phyloP scores from a whole-genome alignment of 2,888 invertebrate species.

The Ophioninae sp. region DNA sequence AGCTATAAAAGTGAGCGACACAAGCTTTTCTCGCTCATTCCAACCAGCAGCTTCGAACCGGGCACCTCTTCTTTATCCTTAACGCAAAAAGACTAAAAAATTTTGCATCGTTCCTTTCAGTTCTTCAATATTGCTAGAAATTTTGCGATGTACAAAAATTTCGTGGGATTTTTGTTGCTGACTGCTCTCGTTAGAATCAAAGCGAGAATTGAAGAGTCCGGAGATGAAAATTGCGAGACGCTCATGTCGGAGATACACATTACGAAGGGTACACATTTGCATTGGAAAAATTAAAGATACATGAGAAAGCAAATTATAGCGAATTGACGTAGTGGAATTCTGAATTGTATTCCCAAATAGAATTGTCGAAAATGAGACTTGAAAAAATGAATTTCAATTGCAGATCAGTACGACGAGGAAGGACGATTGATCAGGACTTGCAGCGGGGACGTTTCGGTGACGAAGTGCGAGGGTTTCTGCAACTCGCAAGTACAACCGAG shows the following conservation, averaged over 20 bases:
- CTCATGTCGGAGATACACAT: constrained; percentile 93
- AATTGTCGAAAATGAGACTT: not conserved
- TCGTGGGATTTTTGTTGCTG: constrained; percentile 42
- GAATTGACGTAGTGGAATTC: not conserved
- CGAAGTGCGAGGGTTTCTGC: constrained; percentile 96
- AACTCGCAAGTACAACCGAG: constrained; percentile 96
- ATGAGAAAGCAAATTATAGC: not conserved
- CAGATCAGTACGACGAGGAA: constrained; percentile 94
- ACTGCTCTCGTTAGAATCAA: constrained; percentile 36
- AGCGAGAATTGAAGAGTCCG: constrained; percentile 68
- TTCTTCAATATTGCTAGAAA: not conserved
- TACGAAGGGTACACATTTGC: constrained; percentile 86
- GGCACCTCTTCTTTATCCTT: constrained; percentile 22
- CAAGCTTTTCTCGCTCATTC: constrained; percentile 72
- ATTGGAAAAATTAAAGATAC: not conserved
- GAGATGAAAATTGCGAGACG: constrained; percentile 92
- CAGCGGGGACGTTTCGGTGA: constrained; percentile 93
- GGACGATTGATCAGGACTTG: constrained; percentile 93
- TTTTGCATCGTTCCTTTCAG: not conserved
- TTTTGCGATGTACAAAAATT: constrained; percentile 43
- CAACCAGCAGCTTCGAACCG: constrained; percentile 50
- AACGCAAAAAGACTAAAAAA: constrained; percentile 2
- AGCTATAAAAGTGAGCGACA: constrained; percentile 75
- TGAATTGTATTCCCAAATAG: not conserved
- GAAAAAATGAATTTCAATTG: constrained; percentile 55